Conservation (phyloP, 2,113 vertebrate species). For the Gymnocephalus cernua region DNA sequence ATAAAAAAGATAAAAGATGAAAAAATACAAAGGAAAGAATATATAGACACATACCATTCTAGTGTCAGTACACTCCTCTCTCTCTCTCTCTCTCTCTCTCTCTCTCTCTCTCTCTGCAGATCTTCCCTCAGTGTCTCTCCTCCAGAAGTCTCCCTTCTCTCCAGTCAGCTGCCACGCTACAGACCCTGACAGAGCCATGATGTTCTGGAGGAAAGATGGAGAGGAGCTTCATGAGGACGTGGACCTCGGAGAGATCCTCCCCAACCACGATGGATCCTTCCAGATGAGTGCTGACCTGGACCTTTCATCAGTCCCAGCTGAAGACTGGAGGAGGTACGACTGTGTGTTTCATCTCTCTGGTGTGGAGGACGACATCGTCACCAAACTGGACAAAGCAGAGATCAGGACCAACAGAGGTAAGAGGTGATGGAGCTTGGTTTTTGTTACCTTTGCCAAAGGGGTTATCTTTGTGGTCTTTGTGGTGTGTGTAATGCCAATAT, state of each 20-base stretch:
- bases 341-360: conserved; percentile 54
- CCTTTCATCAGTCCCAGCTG: background rate
- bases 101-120: background rate
- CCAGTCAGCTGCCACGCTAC: conserved; percentile 48
- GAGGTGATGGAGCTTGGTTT: background rate
- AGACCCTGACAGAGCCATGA: conserved; percentile 29
- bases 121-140: conserved; percentile 33
- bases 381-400: background rate
- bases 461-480: too few species aligned
- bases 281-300: conserved; percentile 57
- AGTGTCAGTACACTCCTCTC: background rate
- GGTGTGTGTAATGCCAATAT: too few species aligned
- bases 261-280: conserved; percentile 70
- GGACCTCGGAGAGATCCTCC: conserved; percentile 49
- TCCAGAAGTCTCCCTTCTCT: conserved; percentile 64
- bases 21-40: too few species aligned
- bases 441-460: too few species aligned
- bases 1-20: too few species aligned
- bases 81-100: too few species aligned
- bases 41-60: background rate
- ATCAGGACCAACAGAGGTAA: conserved; percentile 48
- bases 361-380: background rate
- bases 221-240: conserved; percentile 56
- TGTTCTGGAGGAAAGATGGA: conserved; percentile 56
- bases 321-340: conserved; percentile 21